A percentile compares a stretch with the other conserved stretches of the same genome.
Conservation (phyloP, 2,888 invertebrate genomes). For the Sturmia bella region DNA sequence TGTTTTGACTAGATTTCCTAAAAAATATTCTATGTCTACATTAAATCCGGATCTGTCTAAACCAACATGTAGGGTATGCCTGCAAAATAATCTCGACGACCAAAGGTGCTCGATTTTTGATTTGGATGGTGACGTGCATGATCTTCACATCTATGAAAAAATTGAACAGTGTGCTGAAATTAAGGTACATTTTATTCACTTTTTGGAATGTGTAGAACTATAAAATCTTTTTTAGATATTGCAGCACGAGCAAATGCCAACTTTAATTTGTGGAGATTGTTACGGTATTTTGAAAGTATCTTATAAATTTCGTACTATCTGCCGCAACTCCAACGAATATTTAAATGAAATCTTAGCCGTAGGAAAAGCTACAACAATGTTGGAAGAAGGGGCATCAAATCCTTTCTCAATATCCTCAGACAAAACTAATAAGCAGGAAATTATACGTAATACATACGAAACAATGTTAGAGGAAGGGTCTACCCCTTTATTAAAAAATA, state of each 20-base stretch:
- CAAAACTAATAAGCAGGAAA: too few relatives aligned
- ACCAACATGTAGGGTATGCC: constrained; percentile 75
- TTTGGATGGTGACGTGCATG: constrained; percentile 8
- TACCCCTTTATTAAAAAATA: constrained; percentile 37
- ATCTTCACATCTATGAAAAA: constrained; percentile 70
- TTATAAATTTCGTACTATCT: constrained; percentile 79
- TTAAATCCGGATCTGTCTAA: constrained; percentile 39
- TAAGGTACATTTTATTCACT: constrained; percentile 71
- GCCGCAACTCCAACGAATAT: constrained; percentile 79
- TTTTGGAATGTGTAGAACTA: not conserved
- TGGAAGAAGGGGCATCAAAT: constrained; percentile 37
- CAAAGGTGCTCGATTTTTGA: constrained; percentile 77
- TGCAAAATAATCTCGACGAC: constrained; percentile 73
- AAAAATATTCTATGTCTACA: constrained; percentile 24
- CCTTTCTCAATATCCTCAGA: constrained; percentile 14
- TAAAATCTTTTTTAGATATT: constrained; percentile 73
- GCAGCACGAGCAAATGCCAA: constrained; percentile 75
- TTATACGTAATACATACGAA: too few relatives aligned
- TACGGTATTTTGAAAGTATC: constrained; percentile 76
- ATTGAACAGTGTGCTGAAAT: constrained; percentile 78
- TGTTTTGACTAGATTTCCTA: not conserved
- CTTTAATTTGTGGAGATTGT: constrained; percentile 76
- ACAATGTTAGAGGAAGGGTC: not conserved
- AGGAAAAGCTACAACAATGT: not conserved
- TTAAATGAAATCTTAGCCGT: constrained; percentile 75